Evolutionary conservation across 2,797 vertebrate species (phyloP), one percentile per base, ranked within the genome.

Genomic region (Etheostoma nigrum): DNA sequence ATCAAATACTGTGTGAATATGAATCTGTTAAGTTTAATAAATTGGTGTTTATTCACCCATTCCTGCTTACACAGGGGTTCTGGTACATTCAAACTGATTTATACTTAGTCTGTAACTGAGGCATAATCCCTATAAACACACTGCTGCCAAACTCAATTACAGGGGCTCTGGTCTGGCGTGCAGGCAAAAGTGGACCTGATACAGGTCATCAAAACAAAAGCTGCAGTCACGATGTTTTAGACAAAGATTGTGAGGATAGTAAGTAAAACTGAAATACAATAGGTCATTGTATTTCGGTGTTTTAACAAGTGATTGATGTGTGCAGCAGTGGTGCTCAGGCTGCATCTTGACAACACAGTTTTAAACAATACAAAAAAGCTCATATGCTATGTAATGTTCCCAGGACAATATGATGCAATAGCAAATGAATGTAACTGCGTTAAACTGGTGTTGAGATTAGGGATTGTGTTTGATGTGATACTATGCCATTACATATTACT

Each of bases 81-180:
- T 54, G 48, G 25, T 53, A 59, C 61, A 27, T 52, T 15, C 52
- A 72, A 27, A 55, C 42, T 79, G 64, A 79, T 78, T 69, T 77
- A 62, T 72, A 77, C 72, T 69, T n/a, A 14, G 49, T 66, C 51
- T 72, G 48, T 44, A 65, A 78, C 55, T 48, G 72, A 78, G 66
- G 53, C 52, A 61, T 67, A 74, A 74, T 82, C 69, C 64, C 67
- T 64, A 27, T 64, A 27, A 64, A 75, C 61, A 72, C 69, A 59
- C 58, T 64, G 40, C 51, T 77, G 81, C 76, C 75, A 76, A 77
- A 82, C 59, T 61, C 71, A 74, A 78, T 82, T 81, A 76, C 51
- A 80, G 70, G 53, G 61, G 49, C 30, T 82, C 52, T 63, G 44
- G 60, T 59, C 58, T 51, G 44, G 49, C 21, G 2, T 70, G 64